Base-by-base conservation (phyloP, 2,113 vertebrate genomes). In the Pardalotus punctatus region DNA sequence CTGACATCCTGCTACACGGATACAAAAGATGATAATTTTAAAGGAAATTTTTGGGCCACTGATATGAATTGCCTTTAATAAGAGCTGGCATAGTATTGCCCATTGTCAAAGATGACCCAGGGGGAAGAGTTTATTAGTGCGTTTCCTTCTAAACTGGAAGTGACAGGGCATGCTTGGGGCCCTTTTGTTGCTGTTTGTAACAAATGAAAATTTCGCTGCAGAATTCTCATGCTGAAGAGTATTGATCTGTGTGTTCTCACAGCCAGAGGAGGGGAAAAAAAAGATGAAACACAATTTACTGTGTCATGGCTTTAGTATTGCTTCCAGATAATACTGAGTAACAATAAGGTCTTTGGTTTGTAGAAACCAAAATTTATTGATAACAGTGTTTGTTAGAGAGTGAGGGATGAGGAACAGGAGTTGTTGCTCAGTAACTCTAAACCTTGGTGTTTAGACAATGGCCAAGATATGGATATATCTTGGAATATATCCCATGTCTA, bases 21-120 rank as follows among this genome's bases (percentile, higher is more conserved):
- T 97, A 95, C 93, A 98, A 98, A 98, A 98, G 98, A 99, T 97
- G 97, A 95, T 99, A 98, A 99, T 99, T 98, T 98, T 98, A 98
- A 98, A 96, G 96, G 98, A 99, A 98, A 98, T 98, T 98, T 99
- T 98, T 70, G 98, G 98, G 98, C 98, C 98, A 98, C 95, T 98
- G 98, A 99, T 98, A 98, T 71, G 98, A 98, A 98, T 98, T 98
- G 95, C 96, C 95, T 97, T 98, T 99, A 99, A 99, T 98, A 98
- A 98, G 98, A 98, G 96, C 93, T 99, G 99, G 98, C 99, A 98
- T 96, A 86, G 94, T 98, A 98, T 98, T 98, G 97, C 97, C 98
- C 97, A 93, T 98, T 98, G 98, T 98, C 98, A 98, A 98, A 97
- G 96, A 98, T 98, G 98, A 98, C 99, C 98, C 89, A 96, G 91